Base-by-base conservation (phyloP, 2,797 vertebrate species). In the Phataginus tetradactyla region DNA sequence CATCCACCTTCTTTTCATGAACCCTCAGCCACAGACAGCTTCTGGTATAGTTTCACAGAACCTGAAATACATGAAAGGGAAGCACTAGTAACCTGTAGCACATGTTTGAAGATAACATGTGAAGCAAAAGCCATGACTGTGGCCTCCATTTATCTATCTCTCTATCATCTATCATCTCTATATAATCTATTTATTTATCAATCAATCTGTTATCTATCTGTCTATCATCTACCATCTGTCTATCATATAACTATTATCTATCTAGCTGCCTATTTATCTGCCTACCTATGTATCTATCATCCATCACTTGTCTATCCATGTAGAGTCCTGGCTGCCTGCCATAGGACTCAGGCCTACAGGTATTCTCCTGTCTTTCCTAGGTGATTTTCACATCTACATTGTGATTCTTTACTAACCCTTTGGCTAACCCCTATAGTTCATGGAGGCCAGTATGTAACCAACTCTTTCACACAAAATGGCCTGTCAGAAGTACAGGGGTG, bases 381-480 rank as follows among this genome's bases (percentile, higher is more conserved):
- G n/a, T 55, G 27, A n/a, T 77, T 96, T 94, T 89, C 51, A 74
- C 57, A 49, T 39, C 39, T 63, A 89, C 78, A 64, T 86, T 29
- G 55, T 69, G 37, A 53, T 55, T 93, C 87, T 93, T 53, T 92
- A 55, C 77, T 77, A 86, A 71, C 37, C 81, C 57, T 39, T 92
- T 90, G 88, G 63, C 72, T 61, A 86, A 71, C 42, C 68, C 85
- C 71, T 96, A 12, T 45, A 80, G 74, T 87, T 89, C 84, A 32
- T 42, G 49, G 93, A 96, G 79, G 63, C 55, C 86, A 69, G 61
- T 89, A 57, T 42, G 53, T 59, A 97, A 96, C 90, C 66, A 97
- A 90, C 66, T 32, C 86, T 95, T 97, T 97, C 89, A 85, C 75
- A 74, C 79, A 81, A 92, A 97, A 93, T 95, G 91, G 79, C 89